A percentile compares a stretch with the other conserved stretches of the same genome.
These are phyloP conservation scores for Hanleya hanleyi DNA, from an alignment of 2,888 invertebrate genomes.

Conservation along the genomic window DNA sequence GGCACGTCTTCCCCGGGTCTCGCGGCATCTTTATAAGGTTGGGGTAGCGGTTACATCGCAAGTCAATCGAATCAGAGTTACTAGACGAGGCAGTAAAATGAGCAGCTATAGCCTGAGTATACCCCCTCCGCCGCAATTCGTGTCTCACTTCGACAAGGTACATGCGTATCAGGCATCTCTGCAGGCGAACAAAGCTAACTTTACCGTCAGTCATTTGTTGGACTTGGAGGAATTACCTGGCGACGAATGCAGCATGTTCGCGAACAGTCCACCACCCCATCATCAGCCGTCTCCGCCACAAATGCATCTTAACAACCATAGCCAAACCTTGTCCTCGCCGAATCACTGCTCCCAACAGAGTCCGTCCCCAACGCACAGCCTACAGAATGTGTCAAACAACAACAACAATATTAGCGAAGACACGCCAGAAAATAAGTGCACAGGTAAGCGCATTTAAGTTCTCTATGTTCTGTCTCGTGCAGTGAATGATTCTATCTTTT, in stretches of 20 bases:
- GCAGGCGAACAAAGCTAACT: conserved; percentile 58
- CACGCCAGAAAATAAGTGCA: background rate
- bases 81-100: conserved; percentile 14
- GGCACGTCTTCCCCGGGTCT: background rate
- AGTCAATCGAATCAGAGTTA: background rate
- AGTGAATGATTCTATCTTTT: no score
- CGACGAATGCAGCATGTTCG: conserved; percentile 64
- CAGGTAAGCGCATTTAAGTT: no score
- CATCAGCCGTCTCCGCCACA: conserved; percentile 46
- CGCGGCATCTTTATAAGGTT: background rate
- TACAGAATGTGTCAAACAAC: background rate
- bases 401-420: background rate
- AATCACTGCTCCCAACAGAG: background rate
- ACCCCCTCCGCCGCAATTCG: conserved; percentile 49
- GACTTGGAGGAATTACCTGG: conserved; percentile 61
- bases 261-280: conserved; percentile 53
- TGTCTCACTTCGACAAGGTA: conserved; percentile 52
- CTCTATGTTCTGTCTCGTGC: no score
- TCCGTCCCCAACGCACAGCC: background rate
- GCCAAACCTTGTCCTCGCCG: background rate
- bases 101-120: conserved; percentile 5
- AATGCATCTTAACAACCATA: background rate
- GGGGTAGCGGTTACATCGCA: background rate
- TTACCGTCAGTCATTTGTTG: conserved; percentile 60
- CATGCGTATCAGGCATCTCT: conserved; percentile 50